Evolutionary conservation across 2,888 invertebrate genomes (phyloP), one percentile per base, ranked within the genome.

Genomic region (Proisotoma minuta): DNA sequence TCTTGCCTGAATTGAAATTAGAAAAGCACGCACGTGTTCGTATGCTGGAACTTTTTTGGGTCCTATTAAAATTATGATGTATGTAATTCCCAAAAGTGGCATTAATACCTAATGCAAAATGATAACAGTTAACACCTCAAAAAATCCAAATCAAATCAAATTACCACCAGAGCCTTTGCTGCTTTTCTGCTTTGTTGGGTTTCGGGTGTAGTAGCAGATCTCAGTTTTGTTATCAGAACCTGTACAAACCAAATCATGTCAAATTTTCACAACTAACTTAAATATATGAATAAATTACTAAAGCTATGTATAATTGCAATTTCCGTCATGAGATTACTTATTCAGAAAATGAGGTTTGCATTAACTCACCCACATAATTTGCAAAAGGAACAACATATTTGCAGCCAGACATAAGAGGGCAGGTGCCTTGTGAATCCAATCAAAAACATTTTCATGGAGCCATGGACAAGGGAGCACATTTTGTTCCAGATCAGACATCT

Each of bases 1-100:
- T n/a, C n/a, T n/a, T 79, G 92, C 95, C 87, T 95, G 95, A 69
- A 91, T 89, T 20, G 94, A 94, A 54, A 94, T 82, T 71, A 95
- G 82, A 10, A 91, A 80, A 1, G 93, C 91, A 62, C 92, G 83
- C 3, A 85, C 79, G 74, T 91, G 87, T 66, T 86, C 85, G 77
- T 91, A 91, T 63, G 89, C 83, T 2, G 75, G 72, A 23, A 87
- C 87, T 62, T 89, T 85, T 28, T 84, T 85, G 0, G 95, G 93
- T 0, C 88, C 89, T 59, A 86, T 86, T 57, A 95, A 82, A 62
- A 93, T 86, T 65, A 92, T 82, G 69, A 95, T 82, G 79, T 96
- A 94, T 1, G 93, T 94, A 72, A 93, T 87, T 56, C 95, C 95
- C 68, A 96, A 83, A 59, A 96, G 83, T 20, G 95, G 96, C 76